Conservation (phyloP, 1,140 invertebrate species). For the Lanistes nyassanus region DNA sequence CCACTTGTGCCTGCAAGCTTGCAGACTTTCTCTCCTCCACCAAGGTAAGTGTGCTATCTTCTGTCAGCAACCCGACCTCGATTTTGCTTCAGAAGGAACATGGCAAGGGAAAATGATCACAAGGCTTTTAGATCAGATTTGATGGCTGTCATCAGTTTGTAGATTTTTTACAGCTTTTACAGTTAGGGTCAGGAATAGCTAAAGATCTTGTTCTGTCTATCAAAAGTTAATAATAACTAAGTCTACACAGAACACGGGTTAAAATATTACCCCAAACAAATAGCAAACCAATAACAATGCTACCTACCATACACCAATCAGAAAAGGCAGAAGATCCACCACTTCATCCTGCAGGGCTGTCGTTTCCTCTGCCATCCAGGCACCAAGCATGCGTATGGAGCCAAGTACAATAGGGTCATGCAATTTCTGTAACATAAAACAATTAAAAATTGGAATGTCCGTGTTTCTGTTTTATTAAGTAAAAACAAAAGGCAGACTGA, state of each 20-base stretch:
- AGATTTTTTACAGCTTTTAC: neutral
- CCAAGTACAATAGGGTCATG: constrained; percentile 82
- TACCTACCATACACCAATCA: constrained; percentile 54
- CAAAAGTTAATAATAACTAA: neutral
- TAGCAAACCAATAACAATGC: no score
- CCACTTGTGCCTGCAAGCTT: no score
- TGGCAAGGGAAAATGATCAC: no score
- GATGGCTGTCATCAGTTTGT: no score
- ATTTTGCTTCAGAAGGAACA: no score
- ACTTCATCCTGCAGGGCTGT: constrained; percentile 87
- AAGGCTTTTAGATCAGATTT: no score
- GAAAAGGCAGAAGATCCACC: constrained; percentile 71
- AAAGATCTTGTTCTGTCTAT: neutral
- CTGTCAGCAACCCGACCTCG: no score
- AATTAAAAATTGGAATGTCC: neutral
- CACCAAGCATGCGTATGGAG: constrained; percentile 83
- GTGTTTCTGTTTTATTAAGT: neutral
- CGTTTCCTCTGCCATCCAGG: constrained; percentile 92
- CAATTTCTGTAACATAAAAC: constrained; percentile 44
- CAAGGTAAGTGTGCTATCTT: no score
- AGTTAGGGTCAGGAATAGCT: neutral
- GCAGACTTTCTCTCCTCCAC: no score
- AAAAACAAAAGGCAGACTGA: neutral
- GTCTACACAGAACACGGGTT: neutral
- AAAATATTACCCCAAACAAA: neutral